Base-by-base conservation (phyloP, 2,888 invertebrate species). In the Xestoiulus laeticollis region DNA sequence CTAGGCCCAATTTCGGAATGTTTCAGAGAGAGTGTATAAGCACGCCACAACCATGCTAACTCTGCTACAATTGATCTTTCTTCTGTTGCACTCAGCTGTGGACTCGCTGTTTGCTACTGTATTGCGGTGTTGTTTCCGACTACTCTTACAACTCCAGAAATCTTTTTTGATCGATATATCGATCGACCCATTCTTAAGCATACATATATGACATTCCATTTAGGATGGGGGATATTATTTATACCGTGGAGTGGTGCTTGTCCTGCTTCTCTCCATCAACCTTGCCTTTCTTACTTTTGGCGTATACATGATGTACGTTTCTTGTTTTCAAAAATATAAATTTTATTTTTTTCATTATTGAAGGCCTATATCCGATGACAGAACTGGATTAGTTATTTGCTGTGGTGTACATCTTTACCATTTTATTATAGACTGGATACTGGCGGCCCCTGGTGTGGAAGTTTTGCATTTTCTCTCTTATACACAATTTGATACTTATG, bases 121-220 rank as follows among this genome's bases (percentile, higher is more conserved):
- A 59, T 59, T 59, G 59, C 59, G 59, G 59, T 59, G 59, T 59
- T 59, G 59, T 59, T 59, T 59, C 59, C 59, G 59, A 59, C n/a
- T 19, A 59, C n/a, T 22, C 5, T 59, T n/a, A 59, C 59, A 59
- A 59, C 59, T 59, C 59, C 59, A 59, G 59, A 59, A 59, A 59
- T 59, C 59, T 59, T 59, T 59, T 59, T 59, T 59, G 59, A 59
- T 59, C 59, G n/a, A 59, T 59, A 59, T 59, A 59, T 59, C 19
- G 59, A 59, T 59, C 59, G 59, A 19, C 4, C 59, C 59, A n/a
- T 59, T 59, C 59, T n/a, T n/a, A 19, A 59, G 59, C 59, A 59
- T 59, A 22, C 8, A 19, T n/a, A 59, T 59, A 59, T 59, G 59
- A 59, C 59, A 59, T 59, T 59, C 59, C 59, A 19, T 19, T 59